Base-by-base conservation (phyloP, 2,113 vertebrate genomes). In the Sturnira hondurensis region DNA sequence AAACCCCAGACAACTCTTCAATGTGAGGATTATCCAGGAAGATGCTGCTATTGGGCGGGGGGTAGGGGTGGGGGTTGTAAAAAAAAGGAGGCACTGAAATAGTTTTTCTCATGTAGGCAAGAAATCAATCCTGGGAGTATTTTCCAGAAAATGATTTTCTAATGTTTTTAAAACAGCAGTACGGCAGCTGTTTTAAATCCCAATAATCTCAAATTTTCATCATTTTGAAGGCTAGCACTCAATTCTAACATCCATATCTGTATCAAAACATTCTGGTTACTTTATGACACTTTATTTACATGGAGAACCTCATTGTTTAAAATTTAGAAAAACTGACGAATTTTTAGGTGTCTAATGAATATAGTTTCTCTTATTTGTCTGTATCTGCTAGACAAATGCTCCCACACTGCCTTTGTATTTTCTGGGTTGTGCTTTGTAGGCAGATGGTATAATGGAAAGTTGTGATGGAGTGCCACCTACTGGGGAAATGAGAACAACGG, bases 401-500 rank as follows among this genome's bases (percentile, higher is more conserved):
- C 13, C 20, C 28, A 28, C 11, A 28, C 38, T 93, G 19, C 91
- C 54, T 87, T 73, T 52, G 17, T 3, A 50, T 93, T 95, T 95
- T 82, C 76, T 86, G 41, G 26, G 56, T 6, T 74, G 36, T 24
- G 15, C 20, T 73, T 24, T 52, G 8, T 15, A 76, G 70, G n/a
- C 24, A 76, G 82, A 95, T 68, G 76, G 26, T 28, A 84, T 20
- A 77, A 52, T 63, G 45, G 65, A 97, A 97, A 96, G 78, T 96
- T 96, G 94, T 96, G 36, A 82, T 54, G 15, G 76, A 41, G 58
- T 67, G 96, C 97, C 97, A 97, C 56, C 97, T 97, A 94, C 97
- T 97, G 97, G 97, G 38, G 14, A 88, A 92, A 58, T 9, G 56
- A 38, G 52, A 94, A 52, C 24, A 84, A 82, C 19, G 67, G 28